A percentile compares a stretch with the other conserved stretches of the same genome.
Conservation (phyloP, 2,888 invertebrate species). For the Xylocampa areola region DNA sequence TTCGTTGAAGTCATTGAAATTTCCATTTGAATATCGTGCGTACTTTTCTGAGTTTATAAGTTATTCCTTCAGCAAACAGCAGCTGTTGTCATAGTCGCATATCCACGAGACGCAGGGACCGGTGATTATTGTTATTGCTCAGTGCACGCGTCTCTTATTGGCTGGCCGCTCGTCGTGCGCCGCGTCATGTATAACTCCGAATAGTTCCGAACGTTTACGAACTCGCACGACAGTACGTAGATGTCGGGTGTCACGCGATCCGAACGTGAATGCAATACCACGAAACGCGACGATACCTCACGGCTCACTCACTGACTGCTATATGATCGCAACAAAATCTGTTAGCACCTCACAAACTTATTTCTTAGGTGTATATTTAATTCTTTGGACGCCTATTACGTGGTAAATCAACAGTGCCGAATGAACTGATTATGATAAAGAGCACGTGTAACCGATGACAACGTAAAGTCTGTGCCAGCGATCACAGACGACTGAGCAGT, state of each 20-base stretch:
- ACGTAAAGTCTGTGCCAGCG: constrained; percentile 7
- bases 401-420: not conserved
- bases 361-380: not conserved
- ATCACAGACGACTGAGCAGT: constrained; percentile 15
- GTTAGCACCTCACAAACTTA: constrained; percentile 1
- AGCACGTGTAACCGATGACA: not conserved
- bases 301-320: constrained; percentile 5
- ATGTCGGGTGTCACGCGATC: constrained; percentile 19
- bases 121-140: not conserved
- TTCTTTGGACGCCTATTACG: not conserved
- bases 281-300: constrained; percentile 27
- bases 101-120: not conserved
- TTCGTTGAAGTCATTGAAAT: constrained; percentile 23
- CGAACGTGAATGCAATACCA: constrained; percentile 15
- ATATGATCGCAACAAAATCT: constrained; percentile 12
- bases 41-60: not conserved
- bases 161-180: not conserved
- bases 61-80: not conserved
- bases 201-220: constrained; percentile 22
- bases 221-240: constrained; percentile 12
- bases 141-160: constrained; percentile 3
- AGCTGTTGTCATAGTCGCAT: not conserved
- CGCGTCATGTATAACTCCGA: constrained; percentile 13
- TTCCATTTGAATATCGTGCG: not conserved
- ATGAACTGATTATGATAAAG: not conserved